Evolutionary conservation across 2,888 invertebrate species (phyloP), one percentile per base, ranked within the genome.

Genomic region (Drosophila maculinotata): DNA sequence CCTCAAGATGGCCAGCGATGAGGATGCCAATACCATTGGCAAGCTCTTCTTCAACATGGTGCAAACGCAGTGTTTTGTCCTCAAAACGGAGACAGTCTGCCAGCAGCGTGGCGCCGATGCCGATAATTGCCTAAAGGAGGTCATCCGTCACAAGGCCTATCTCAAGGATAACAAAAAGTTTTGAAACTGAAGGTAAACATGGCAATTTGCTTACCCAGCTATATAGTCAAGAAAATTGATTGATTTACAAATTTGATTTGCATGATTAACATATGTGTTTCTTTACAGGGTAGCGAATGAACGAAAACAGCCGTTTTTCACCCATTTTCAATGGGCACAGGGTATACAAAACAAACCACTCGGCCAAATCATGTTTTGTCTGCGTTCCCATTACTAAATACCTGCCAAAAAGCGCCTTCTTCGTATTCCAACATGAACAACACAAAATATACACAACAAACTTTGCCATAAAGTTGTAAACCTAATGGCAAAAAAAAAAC

Each of bases 41-140:
- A 96, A 96, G 87, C 93, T 98, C 28, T 99, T 97, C 93, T 99
- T 99, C 94, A 97, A 98, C 92, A 93, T 98, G 39, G 95, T 98
- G n/a, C 97, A 97, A 90, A 96, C 97, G 0, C 96, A 97, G 90
- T 99, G 99, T 88, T 98, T 99, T 92, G 94, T 96, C 0, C 92
- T 99, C 36, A 96, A 96, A 86, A 94, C 94, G 1, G 95, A 96
- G 73, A 94, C 95, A 77, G 92, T 94, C 23, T 98, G 98, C 92
- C 93, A 93, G 6, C 93, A 95, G 79, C 93, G 95, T 5, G 96
- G 97, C 0, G 95, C 94, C 79, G 70, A 64, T 5, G 14, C 65
- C 74, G 53, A 68, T 2, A 52, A 56, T 1, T 98, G 98, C 86
- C 92, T 94, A 31, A 93, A 94, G 68, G 92, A 94, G 72, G 94